Base-by-base conservation (phyloP, 2,113 vertebrate species). In the Sarotherodon lohbergeri region DNA sequence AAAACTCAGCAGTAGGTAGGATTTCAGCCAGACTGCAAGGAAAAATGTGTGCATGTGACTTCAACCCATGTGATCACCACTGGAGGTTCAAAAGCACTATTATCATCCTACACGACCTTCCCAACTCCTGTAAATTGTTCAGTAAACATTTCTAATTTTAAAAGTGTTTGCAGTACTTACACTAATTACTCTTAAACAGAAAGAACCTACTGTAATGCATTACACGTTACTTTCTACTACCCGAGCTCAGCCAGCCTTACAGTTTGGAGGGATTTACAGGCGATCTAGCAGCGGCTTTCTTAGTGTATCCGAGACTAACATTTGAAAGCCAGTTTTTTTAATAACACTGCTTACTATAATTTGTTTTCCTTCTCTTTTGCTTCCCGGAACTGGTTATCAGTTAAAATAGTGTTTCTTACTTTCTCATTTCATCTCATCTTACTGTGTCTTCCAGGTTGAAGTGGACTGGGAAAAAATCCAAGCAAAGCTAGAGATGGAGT, bases 391-490 rank as follows among this genome's bases (percentile, higher is more conserved):
- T 32, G 3, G 22, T 32, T 84, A 29, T 89, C 43, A 86, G 52
- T 91, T 13, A 48, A 39, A 66, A 29, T 89, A 32, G 43, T 52
- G 27, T 66, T 13, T 12, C 39, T 59, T 66, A 66, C 84, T 46
- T 86, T 81, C 16, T 81, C 56, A 57, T 88, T 83, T 84, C 24
- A 54, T 90, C 61, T 76, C 3, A 4, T 85, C 54, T 86, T 17
- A 59, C 11, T 88, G 63, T 89, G 13, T 84, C 57, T 92, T 32
- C 73, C 95, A 99, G 99, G 97, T 99, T 89, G 97, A 98, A 94
- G 97, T 99, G 90, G 97, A 99, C 86, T 99, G 98, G 99, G 96
- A 97, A 82, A 99, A 99, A 96, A 98, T 99, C 95, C 97, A 97
- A 96, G 98, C 97, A 43, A 99, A 99, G 95, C 98, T 99, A 29